Evolutionary conservation across 2,888 invertebrate species (phyloP), one percentile per base, ranked within the genome.

Genomic region (Stomorhina lunata): DNA sequence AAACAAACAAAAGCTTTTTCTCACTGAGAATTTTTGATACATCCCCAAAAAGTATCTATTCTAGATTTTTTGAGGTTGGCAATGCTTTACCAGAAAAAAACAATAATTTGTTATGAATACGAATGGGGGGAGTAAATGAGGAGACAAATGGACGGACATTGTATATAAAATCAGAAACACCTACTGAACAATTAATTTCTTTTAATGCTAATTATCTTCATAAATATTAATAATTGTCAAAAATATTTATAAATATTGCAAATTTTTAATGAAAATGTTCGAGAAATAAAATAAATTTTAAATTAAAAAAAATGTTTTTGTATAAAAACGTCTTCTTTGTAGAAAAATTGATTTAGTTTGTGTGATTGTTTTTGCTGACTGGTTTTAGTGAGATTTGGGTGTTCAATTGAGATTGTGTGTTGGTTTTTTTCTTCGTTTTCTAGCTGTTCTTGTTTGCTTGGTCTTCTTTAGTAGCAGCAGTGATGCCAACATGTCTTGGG

Each of bases 1-100:
- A 25, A 29, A 22, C 22, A 37, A 3, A 45, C n/a, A 53, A 80
- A 61, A 57, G 57, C 65, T 73, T 59, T 68, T 75, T 57, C 50
- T 32, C 29, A 45, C 15, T 55, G 12, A 29, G 12, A 53, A 43
- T 43, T 43, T 22, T 34, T 17, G 15, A 20, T 27, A 22, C 61
- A 61, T 40, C 34, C 32, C 57, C 43, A 27, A 53, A 34, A 50
- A 40, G n/a, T n/a, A n/a, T n/a, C 7, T 48, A 10, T 2, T 32
- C 4, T 2, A n/a, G 2, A 9, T 4, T 12, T 17, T 17, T 63
- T 63, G 0, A n/a, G 34, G 25, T n/a, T 78, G 63, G 78, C 78
- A 78, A 71, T 78, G 17, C 77, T 61, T 43, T 25, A 0, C n/a
- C 5, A n/a, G n/a, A 25, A 10, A 2, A 25, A 32, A 20, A 22